phyloP scores from a whole-genome alignment of 1,140 invertebrate species.

The Melipona quadrifasciata region DNA sequence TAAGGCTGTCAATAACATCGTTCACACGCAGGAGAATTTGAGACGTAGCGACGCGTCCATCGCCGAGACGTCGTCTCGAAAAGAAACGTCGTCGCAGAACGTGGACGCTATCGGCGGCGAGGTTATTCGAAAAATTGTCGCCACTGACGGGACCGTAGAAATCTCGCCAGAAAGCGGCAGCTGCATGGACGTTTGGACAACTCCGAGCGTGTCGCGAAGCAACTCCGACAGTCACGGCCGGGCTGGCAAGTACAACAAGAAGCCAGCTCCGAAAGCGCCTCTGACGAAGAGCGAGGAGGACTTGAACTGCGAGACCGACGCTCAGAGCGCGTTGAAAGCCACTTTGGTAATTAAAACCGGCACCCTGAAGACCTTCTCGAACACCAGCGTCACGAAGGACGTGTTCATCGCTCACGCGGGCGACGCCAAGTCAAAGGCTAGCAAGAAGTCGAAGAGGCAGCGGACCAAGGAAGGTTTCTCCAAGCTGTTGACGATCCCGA shows the following conservation, averaged over 20 bases:
- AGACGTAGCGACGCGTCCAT: not conserved
- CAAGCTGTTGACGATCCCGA: slow-evolving; percentile 76
- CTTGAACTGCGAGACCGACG: slow-evolving; percentile 28
- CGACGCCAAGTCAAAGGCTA: slow-evolving; percentile 43
- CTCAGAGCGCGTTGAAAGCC: slow-evolving; percentile 73
- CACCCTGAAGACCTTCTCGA: slow-evolving; percentile 73
- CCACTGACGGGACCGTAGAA: no score
- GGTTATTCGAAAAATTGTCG: no score
- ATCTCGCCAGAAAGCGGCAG: not conserved
- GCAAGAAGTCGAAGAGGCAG: slow-evolving; percentile 54
- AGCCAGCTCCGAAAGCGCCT: slow-evolving; percentile 75
- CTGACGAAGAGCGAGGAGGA: slow-evolving; percentile 45
- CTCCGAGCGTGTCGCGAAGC: slow-evolving; percentile 57
- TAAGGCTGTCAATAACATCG: slow-evolving; percentile 68
- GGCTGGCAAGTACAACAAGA: slow-evolving; percentile 79
- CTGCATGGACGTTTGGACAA: slow-evolving; percentile 48
- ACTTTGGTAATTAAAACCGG: slow-evolving; percentile 78
- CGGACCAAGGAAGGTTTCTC: slow-evolving; percentile 73
- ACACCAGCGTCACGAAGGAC: slow-evolving; percentile 59
- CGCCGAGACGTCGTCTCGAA: not conserved
- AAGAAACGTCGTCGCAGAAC: no score
- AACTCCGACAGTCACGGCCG: slow-evolving; percentile 67
- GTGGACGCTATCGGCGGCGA: no score
- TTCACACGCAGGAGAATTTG: slow-evolving; percentile 66
- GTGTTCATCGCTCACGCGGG: slow-evolving; percentile 58